Conservation (phyloP, 2,888 invertebrate species). For the Lysandra coridon region DNA sequence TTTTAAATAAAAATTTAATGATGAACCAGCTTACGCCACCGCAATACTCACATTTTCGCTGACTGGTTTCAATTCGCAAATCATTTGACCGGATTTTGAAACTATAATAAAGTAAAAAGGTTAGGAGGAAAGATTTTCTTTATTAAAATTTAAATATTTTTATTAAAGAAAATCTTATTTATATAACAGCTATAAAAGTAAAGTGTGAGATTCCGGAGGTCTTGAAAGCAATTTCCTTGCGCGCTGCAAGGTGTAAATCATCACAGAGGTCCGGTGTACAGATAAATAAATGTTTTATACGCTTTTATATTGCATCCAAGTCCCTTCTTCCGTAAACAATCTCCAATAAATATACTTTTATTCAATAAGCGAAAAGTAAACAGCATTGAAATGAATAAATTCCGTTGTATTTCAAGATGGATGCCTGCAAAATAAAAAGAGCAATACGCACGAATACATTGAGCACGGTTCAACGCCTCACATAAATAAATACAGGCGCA, state of each 20-base stretch:
- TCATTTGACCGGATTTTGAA: too few relatives aligned
- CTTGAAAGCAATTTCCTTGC: slow-evolving; percentile 18
- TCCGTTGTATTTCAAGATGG: neutral
- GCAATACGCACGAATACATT: neutral
- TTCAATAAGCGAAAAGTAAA: neutral
- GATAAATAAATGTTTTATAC: neutral
- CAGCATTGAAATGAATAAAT: neutral
- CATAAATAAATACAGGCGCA: neutral
- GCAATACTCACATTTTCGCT: too few relatives aligned
- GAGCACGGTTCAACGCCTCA: neutral
- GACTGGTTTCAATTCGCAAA: too few relatives aligned
- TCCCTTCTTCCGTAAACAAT: neutral
- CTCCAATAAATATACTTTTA: slow-evolving; percentile 1
- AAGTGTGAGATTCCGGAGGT: slow-evolving; percentile 14
- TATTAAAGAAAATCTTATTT: neutral
- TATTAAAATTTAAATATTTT: neutral
- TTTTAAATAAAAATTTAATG: too few relatives aligned
- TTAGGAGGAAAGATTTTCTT: too few relatives aligned
- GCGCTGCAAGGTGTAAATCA: slow-evolving; percentile 8
- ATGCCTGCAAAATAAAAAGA: neutral
- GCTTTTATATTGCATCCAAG: neutral
- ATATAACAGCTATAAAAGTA: neutral
- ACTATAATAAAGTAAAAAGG: too few relatives aligned
- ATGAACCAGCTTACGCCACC: too few relatives aligned
- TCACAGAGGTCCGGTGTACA: neutral